A percentile compares a stretch with the other conserved stretches of the same genome.
phyloP scores from a whole-genome alignment of 2,888 invertebrate species.

The Amblyjoppa fuscipennis region DNA sequence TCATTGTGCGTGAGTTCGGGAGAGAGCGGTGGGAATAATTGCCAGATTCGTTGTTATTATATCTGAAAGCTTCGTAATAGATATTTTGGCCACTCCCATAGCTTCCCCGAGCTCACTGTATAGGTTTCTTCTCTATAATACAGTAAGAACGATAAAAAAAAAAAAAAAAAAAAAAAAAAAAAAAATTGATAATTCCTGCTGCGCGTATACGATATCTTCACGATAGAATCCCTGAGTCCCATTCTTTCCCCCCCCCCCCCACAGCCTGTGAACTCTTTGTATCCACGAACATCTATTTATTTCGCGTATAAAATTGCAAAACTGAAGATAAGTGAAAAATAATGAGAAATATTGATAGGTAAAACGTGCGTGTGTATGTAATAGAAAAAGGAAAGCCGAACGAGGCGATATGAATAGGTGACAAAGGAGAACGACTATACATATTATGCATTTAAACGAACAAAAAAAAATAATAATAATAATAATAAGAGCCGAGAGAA shows the following conservation, averaged over 20 bases:
- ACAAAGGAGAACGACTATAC: constrained; percentile 50
- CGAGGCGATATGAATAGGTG: constrained; percentile 41
- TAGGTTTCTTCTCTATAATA: constrained; percentile 18
- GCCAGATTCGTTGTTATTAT: constrained; percentile 2
- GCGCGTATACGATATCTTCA: constrained; percentile 65
- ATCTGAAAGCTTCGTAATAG: constrained; percentile 8
- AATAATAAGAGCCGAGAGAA: constrained; percentile 47
- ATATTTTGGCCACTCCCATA: constrained; percentile 11
- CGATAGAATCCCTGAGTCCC: constrained; percentile 36
- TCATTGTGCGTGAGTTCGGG: not conserved
- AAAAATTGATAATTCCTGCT: constrained; percentile 42
- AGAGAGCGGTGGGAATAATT: not conserved
- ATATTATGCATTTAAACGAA: constrained; percentile 51
- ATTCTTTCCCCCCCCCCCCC: not conserved
- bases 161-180: not conserved
- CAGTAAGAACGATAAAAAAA: constrained; percentile 13
- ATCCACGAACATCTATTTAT: constrained; percentile 19
- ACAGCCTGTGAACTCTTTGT: constrained; percentile 17
- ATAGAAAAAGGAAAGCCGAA: constrained; percentile 31
- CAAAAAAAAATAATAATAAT: constrained; percentile 23
- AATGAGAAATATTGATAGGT: not conserved
- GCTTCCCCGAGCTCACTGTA: constrained; percentile 15
- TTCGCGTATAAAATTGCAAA: constrained; percentile 52
- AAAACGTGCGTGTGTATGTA: constrained; percentile 44
- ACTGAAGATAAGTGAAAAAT: constrained; percentile 27